Evolutionary conservation across 2,888 invertebrate species (phyloP).

Genomic region (Eumacrocentrus americanus): DNA sequence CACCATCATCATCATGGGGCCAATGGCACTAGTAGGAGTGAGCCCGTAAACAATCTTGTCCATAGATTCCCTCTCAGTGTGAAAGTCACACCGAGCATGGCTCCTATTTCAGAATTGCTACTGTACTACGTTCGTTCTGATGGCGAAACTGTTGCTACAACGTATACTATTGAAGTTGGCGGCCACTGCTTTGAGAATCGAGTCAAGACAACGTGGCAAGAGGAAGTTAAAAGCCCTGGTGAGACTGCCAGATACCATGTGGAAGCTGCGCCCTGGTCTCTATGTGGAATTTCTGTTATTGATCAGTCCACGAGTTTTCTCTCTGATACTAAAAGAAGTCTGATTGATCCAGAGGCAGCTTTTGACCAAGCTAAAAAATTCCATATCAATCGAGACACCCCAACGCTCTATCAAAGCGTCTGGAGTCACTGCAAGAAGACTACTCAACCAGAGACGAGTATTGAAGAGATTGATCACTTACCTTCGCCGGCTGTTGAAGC

Average conservation of each 20-base stretch:
- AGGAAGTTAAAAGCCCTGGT: slow-evolving; percentile 63
- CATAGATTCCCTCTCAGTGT: slow-evolving; percentile 62
- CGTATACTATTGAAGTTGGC: slow-evolving; percentile 63
- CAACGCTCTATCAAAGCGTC: slow-evolving; percentile 46
- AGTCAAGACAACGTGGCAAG: slow-evolving; percentile 63
- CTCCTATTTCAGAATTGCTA: slow-evolving; percentile 63
- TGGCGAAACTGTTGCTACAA: slow-evolving; percentile 67
- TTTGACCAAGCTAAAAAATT: slow-evolving; percentile 54
- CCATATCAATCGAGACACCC: slow-evolving; percentile 49
- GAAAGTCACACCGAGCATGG: slow-evolving; percentile 62
- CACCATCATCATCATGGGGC: background rate
- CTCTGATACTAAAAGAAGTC: slow-evolving; percentile 42
- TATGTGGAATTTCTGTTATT: slow-evolving; percentile 67
- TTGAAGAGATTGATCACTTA: slow-evolving; percentile 53
- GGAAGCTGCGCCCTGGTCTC: slow-evolving; percentile 64
- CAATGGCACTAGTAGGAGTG: slow-evolving; percentile 14
- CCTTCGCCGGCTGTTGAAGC: slow-evolving; percentile 45
- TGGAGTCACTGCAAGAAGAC: slow-evolving; percentile 53
- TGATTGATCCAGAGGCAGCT: slow-evolving; percentile 48
- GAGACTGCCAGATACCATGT: slow-evolving; percentile 62
- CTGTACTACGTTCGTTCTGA: slow-evolving; percentile 66
- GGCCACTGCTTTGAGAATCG: slow-evolving; percentile 66
- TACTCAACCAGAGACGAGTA: slow-evolving; percentile 37
- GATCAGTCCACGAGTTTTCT: slow-evolving; percentile 66
- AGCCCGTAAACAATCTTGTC: slow-evolving; percentile 14